Evolutionary conservation across 1,140 invertebrate species (phyloP).

Genomic region (Dinothrombium tinctorium): DNA sequence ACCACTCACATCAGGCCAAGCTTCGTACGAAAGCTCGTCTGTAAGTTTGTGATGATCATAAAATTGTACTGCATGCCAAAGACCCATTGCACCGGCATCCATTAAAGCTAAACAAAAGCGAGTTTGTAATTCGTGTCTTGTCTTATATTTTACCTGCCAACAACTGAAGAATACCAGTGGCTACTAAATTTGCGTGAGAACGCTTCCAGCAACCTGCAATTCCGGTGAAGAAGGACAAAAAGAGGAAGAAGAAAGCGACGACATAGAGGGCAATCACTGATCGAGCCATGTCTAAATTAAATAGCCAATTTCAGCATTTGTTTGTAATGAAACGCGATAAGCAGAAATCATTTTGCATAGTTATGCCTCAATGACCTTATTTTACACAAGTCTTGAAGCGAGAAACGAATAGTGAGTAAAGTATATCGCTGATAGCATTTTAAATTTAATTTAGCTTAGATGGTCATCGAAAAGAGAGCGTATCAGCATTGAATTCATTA

Average conservation of each 20-base stretch:
- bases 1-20: conserved; percentile 65
- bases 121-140: not conserved
- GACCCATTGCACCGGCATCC: conserved; percentile 68
- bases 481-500: not conserved
- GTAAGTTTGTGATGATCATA: conserved; percentile 80
- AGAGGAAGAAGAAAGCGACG: conserved; percentile 60
- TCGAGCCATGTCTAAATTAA: conserved; percentile 58
- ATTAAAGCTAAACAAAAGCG: conserved; percentile 43
- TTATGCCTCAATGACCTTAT: too few relatives aligned
- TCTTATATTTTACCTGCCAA: conserved; percentile 42
- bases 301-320: too few relatives aligned
- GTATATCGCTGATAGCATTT: too few relatives aligned
- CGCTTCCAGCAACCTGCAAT: conserved; percentile 56
- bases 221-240: conserved; percentile 78
- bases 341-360: too few relatives aligned
- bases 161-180: conserved; percentile 70
- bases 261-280: conserved; percentile 77
- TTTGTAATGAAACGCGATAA: too few relatives aligned
- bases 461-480: conserved; percentile 9
- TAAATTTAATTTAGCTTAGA: too few relatives aligned
- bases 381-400: too few relatives aligned
- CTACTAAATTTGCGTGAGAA: conserved; percentile 71
- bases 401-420: too few relatives aligned
- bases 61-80: conserved; percentile 85
- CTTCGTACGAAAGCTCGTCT: conserved; percentile 57